Evolutionary conservation across 2,888 invertebrate genomes (phyloP), one percentile per base, ranked within the genome.

Genomic region (Catocala fraxini): DNA sequence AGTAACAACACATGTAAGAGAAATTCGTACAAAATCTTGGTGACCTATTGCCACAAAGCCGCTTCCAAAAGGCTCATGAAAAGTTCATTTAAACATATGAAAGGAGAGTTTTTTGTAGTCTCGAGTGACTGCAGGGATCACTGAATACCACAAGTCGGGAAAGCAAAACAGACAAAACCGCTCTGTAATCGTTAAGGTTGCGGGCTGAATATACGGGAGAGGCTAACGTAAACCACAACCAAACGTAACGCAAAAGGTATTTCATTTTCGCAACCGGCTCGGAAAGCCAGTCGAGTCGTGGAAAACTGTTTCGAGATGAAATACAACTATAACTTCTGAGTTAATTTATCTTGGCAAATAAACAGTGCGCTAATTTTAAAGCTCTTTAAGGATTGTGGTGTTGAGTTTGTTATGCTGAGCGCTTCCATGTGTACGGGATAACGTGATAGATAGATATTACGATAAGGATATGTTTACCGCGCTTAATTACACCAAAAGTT

Each of bases 71-170:
- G 74, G 70, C 77, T 81, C 79, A 75, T 83, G 59, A 84, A 87
- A 84, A 83, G 83, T 86, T 83, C 79, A 82, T 85, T 86, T 68
- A 80, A 78, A 81, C 81, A 83, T 85, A 80, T 83, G 80, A 85
- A 82, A 80, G 80, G 80, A 79, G 77, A 73, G 78, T 80, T 82
- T 81, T 84, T 79, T 73, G 63, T 73, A 78, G 73, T 76, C 79
- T 75, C 72, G 76, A 72, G 74, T 77, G 65, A 71, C 70, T 71
- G 56, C 65, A 68, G 77, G 73, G 79, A 77, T 81, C 75, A 77
- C 71, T 71, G 72, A 71, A 73, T 75, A 77, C 75, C 78, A 73
- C 71, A 75, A 83, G 77, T 81, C 79, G 69, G 71, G 63, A 75
- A 81, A 77, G 70, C 70, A 81, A 81, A 81, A 75, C 80, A 79